Conservation (phyloP, 2,888 invertebrate species). For the Sylvicola cinctus region DNA sequence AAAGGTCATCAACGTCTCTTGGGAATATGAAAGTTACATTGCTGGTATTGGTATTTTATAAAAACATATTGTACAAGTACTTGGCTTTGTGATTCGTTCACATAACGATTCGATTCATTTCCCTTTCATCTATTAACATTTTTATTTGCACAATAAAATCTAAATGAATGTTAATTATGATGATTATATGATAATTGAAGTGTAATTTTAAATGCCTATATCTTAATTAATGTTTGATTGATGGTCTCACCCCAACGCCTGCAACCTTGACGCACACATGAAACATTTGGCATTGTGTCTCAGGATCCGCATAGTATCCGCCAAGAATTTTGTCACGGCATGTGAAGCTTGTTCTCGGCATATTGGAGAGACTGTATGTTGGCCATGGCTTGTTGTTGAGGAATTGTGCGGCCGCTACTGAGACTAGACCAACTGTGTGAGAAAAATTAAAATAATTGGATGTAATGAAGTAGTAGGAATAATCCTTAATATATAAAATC, state of each 20-base stretch:
- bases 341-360: conserved; percentile 42
- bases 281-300: conserved; percentile 75
- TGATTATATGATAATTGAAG: too few species aligned
- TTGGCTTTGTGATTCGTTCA: too few species aligned
- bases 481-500: too few species aligned
- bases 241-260: conserved; percentile 43
- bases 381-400: conserved; percentile 15
- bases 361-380: conserved; percentile 34
- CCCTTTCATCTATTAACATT: too few species aligned
- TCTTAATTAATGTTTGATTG: too few species aligned
- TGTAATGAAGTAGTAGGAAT: too few species aligned
- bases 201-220: too few species aligned
- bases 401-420: neutral
- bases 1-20: conserved; percentile 5
- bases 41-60: neutral
- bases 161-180: too few species aligned
- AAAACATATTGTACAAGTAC: too few species aligned
- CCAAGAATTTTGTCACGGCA: conserved; percentile 71
- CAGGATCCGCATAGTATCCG: conserved; percentile 72
- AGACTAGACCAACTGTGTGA: neutral
- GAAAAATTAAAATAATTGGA: too few species aligned
- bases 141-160: too few species aligned
- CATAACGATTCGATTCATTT: too few species aligned
- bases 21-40: conserved; percentile 5
- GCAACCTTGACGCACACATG: conserved; percentile 74